phyloP scores from a whole-genome alignment of 2,113 vertebrate genomes.

The Silurus asotus region DNA sequence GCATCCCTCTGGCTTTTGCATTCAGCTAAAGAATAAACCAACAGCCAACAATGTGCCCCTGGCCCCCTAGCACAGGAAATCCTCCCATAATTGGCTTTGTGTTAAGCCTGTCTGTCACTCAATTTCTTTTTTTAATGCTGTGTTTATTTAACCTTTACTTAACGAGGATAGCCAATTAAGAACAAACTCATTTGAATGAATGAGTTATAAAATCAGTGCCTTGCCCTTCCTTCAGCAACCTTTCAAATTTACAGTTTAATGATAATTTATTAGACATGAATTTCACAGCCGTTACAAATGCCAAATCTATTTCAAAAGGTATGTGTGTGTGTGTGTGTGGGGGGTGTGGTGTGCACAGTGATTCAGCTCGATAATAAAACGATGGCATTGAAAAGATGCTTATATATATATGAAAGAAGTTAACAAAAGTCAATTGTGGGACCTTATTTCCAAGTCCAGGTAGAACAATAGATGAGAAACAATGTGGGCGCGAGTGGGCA shows the following conservation, averaged over 20 bases:
- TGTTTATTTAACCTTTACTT: constrained; percentile 30
- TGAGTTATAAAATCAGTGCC: constrained; percentile 2
- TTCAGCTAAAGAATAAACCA: constrained; percentile 41
- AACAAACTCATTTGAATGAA: constrained; percentile 32
- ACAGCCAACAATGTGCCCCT: constrained; percentile 22
- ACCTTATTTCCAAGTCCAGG: neutral
- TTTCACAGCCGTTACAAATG: neutral
- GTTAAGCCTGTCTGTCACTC: neutral
- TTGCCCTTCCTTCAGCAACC: constrained; percentile 5
- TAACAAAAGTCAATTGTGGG: constrained; percentile 14
- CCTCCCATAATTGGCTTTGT: constrained; percentile 26
- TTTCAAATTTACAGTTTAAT: constrained; percentile 12
- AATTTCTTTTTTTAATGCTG: neutral
- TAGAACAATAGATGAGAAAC: constrained; percentile 13
- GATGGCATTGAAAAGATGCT: neutral
- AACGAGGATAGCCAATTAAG: constrained; percentile 28
- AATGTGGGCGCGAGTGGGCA: neutral
- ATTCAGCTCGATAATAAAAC: neutral
- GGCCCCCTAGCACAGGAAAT: constrained; percentile 13
- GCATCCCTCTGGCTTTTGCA: constrained; percentile 45
- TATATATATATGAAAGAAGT: neutral
- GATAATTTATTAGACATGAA: constrained; percentile 24
- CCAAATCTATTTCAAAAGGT: neutral
- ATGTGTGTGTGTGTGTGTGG: neutral
- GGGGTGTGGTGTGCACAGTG: neutral